Conservation (phyloP, 2,797 vertebrate species). For the Echiichthys vipera region DNA sequence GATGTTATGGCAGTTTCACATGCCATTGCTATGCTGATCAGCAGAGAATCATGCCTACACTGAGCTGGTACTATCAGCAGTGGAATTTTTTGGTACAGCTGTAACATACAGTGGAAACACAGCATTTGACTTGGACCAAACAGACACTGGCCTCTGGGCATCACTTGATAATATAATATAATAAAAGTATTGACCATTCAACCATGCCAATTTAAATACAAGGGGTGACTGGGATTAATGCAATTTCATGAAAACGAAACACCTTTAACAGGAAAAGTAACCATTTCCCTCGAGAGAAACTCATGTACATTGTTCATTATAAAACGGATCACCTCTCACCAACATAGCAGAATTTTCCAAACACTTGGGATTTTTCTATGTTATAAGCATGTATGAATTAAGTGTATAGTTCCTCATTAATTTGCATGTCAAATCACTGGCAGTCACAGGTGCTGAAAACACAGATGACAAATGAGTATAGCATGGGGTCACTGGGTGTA, state of each 20-base stretch:
- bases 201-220: slow-evolving; percentile 1
- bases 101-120: too few species aligned
- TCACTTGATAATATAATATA: slow-evolving; percentile 27
- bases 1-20: too few species aligned
- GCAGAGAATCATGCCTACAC: too few species aligned
- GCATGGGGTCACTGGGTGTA: slow-evolving; percentile 39
- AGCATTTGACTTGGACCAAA: neutral
- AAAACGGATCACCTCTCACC: neutral
- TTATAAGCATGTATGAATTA: neutral
- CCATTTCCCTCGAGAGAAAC: neutral
- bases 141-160: neutral
- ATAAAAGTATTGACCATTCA: slow-evolving; percentile 11
- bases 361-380: neutral
- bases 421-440: slow-evolving; percentile 6
- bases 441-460: slow-evolving; percentile 30
- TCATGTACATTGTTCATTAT: neutral
- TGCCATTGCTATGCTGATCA: too few species aligned
- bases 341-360: neutral
- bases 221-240: neutral
- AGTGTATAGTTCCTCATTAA: slow-evolving; percentile 3
- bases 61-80: too few species aligned
- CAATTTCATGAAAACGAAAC: neutral
- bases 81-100: too few species aligned
- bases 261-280: neutral
- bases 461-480: slow-evolving; percentile 25